Evolutionary conservation across 2,797 vertebrate genomes (phyloP).

Genomic region (Nyctibius grandis): DNA sequence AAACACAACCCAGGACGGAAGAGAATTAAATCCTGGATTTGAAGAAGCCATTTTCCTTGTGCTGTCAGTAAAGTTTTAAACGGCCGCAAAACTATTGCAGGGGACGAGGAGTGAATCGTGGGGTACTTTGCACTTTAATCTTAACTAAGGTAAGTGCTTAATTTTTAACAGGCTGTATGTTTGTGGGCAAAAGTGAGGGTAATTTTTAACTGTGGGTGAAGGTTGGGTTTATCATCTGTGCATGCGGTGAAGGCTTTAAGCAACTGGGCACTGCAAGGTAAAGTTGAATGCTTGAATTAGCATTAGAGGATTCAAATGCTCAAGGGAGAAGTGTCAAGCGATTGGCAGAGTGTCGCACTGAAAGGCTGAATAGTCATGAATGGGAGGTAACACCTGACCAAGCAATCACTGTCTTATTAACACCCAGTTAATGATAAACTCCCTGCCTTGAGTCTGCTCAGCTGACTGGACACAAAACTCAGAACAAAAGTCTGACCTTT

Average conservation of each 20-base stretch:
- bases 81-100: rapidly evolving
- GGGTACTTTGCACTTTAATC: neutral
- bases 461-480: neutral
- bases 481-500: neutral
- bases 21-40: neutral
- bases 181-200: neutral
- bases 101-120: rapidly evolving
- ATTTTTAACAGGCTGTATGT: neutral
- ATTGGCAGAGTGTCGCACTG: neutral
- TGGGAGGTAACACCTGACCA: neutral
- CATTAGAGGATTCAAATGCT: neutral
- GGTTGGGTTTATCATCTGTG: neutral
- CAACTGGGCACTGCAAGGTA: rapidly evolving
- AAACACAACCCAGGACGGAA: neutral
- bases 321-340: neutral
- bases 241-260: neutral
- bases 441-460: neutral
- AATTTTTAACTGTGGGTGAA: conserved; percentile 30
- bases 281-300: neutral
- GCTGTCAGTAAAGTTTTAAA: neutral
- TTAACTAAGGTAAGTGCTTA: neutral
- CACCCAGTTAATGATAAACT: neutral
- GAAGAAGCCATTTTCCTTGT: neutral
- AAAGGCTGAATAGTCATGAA: neutral
- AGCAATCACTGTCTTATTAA: neutral